Conservation (phyloP, 2,797 vertebrate species). For the Falco cherrug region DNA sequence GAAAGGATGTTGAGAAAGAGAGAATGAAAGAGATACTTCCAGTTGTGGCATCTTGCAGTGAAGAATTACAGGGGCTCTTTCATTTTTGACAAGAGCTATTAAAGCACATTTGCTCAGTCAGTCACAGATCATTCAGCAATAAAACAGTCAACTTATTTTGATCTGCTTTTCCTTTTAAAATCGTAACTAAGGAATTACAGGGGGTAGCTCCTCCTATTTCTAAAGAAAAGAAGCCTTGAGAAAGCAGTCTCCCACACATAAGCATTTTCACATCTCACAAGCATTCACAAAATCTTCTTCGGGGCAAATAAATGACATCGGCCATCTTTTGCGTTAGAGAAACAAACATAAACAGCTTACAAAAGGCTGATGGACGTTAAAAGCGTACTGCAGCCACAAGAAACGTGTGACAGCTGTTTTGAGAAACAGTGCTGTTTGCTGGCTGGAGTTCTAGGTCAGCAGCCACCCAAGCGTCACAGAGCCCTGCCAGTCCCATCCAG, state of each 20-base stretch:
- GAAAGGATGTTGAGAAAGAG: background rate
- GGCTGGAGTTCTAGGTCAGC: background rate
- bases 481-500: background rate
- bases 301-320: background rate
- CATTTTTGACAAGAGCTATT: slow-evolving; percentile 4
- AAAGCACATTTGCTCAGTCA: background rate
- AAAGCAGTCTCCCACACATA: background rate
- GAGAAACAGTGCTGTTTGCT: background rate
- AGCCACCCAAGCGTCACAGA: background rate
- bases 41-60: background rate
- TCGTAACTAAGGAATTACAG: background rate
- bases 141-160: slow-evolving; percentile 7
- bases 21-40: background rate
- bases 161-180: slow-evolving; percentile 20
- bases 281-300: background rate
- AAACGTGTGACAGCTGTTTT: background rate
- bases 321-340: background rate
- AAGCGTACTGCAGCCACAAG: background rate
- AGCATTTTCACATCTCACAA: background rate
- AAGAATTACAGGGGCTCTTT: background rate
- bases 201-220: background rate
- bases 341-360: background rate
- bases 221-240: background rate
- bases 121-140: background rate
- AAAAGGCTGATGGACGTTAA: background rate